Percentiles rank a stretch among this genome's conserved stretches.
Conservation (phyloP, 2,113 vertebrate species). For the zebrafish (Danio rerio) region GRCz12tu NC_133199.1:20439001-20439500, state of each 20-base stretch:
- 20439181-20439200: background rate
- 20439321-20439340: slow-evolving; percentile 63
- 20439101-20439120: background rate
- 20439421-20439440: slow-evolving; percentile 69
- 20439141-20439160: background rate
- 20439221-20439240: background rate
- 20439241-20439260: slow-evolving; percentile 4
- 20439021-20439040: background rate
- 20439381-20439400: slow-evolving; percentile 68
- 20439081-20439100: background rate
- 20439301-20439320: slow-evolving; percentile 44
- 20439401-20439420: slow-evolving; percentile 62
- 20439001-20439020: slow-evolving; percentile 59
- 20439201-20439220: background rate
- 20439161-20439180: background rate
- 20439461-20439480: slow-evolving; percentile 63
- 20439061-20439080: background rate
- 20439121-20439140: too few relatives aligned
- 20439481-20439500: slow-evolving; percentile 69
- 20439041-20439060: background rate
- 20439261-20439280: slow-evolving; percentile 13
- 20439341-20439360: slow-evolving; percentile 74
- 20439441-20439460: slow-evolving; percentile 75
- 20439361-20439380: slow-evolving; percentile 68
- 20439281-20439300: slow-evolving; percentile 57